Evolutionary conservation across 2,888 invertebrate genomes (phyloP), one percentile per base, ranked within the genome.

Genomic region (Quadriops clusia): DNA sequence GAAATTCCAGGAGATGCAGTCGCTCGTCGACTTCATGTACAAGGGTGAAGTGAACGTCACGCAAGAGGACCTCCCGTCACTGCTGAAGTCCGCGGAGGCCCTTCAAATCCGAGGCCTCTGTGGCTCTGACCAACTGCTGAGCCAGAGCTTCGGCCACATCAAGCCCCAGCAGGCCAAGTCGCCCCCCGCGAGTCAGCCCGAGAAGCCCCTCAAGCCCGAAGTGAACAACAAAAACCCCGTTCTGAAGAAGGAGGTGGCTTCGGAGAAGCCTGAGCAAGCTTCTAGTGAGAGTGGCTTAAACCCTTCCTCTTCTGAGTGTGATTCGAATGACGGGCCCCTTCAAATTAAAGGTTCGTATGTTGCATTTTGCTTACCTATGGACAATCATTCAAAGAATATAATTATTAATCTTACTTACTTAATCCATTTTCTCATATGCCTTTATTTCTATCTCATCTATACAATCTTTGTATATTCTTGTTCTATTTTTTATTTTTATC

Each of bases 21-120:
- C 84, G 0, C 61, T 87, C 23, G 84, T 87, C 17, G 85, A 85
- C 60, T 87, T 86, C 53, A 87, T 87, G 86, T 87, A 87, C 58
- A 83, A 83, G 51, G 87, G 86, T 0, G 86, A 87, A 55, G 86
- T 86, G 17, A 85, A 84, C 51, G 84, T 86, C 1, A 81, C 83
- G 3, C 85, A 86, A 47, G 83, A 85, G 32, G 83, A 85, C 37
- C 61, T 87, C 28, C 79, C 83, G 17, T 79, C 81, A 42, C 58
- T 87, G n/a, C 61, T 87, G 6, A 79, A 79, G 50, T 83, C 84
- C 1, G 87, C 87, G 1, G 85, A 86, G 51, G 79, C 84, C 9
- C 55, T 87, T 45, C 83, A 86, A 52, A 83, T 86, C 36, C 72
- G 84, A 49, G 85, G 86, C 47, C 51, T 72, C 20, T 64, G 64